Conservation (phyloP, 2,888 invertebrate species). For the Koerneria pararmatus region DNA sequence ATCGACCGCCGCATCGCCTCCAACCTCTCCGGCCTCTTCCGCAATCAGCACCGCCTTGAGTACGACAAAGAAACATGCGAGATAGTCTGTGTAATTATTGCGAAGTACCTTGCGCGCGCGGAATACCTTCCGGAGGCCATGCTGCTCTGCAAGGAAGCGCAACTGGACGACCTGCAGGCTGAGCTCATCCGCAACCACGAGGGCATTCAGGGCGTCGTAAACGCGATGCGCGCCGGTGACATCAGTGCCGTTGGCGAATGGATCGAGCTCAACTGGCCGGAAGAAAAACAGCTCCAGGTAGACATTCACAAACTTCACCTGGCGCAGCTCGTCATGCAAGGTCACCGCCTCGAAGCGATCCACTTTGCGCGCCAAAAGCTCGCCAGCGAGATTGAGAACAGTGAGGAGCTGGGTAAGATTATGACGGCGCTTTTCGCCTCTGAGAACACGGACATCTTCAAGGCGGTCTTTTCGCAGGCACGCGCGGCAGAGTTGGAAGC, state of each 20-base stretch:
- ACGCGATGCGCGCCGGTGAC: too few species aligned
- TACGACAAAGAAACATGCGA: constrained; percentile 21
- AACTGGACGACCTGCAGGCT: too few species aligned
- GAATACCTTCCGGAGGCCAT: too few species aligned
- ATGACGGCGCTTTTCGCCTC: too few species aligned
- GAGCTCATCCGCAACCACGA: too few species aligned
- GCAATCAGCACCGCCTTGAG: constrained; percentile 41
- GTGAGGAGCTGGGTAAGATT: too few species aligned
- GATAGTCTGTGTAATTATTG: constrained; percentile 23
- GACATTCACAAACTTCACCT: background rate
- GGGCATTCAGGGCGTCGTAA: too few species aligned
- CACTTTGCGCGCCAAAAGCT: background rate
- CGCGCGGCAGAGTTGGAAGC: too few species aligned
- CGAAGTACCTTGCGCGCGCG: constrained; percentile 27
- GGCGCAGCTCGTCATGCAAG: background rate
- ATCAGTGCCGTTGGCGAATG: constrained; percentile 1
- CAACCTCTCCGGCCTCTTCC: constrained; percentile 32
- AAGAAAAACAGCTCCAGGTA: background rate
- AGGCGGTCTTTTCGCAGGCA: too few species aligned
- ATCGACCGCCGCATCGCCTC: constrained; percentile 69
- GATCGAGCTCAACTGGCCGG: constrained; percentile 1
- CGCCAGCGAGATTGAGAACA: too few species aligned
- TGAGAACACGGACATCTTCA: too few species aligned
- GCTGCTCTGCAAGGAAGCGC: too few species aligned
- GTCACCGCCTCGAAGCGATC: background rate